These are phyloP conservation scores for Ascaphus truei DNA, from an alignment of 2,113 vertebrate species.

Conservation along the genomic window DNA sequence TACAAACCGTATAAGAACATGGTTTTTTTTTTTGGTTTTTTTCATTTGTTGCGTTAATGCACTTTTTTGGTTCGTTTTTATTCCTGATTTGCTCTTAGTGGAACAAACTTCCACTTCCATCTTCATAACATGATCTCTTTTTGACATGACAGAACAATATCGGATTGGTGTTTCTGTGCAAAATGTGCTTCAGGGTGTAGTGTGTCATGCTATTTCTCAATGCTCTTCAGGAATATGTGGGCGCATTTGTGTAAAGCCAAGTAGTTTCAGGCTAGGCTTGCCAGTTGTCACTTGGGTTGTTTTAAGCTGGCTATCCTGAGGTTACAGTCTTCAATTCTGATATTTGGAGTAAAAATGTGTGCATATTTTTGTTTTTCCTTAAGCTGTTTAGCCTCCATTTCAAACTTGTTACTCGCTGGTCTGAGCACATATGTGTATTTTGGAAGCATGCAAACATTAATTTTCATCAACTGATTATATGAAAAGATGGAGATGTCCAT, in stretches of 20 bases:
- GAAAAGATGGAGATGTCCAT: constrained; percentile 34
- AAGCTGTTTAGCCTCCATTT: constrained; percentile 63
- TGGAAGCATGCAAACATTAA: constrained; percentile 12
- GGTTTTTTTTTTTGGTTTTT: too few relatives aligned
- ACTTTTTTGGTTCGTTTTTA: too few relatives aligned
- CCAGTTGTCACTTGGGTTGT: not conserved
- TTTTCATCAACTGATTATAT: not conserved
- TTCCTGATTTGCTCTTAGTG: too few relatives aligned
- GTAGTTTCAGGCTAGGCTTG: not conserved
- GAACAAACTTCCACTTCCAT: too few relatives aligned
- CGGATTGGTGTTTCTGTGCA: constrained; percentile 44
- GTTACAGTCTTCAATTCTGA: not conserved
- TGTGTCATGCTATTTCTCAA: constrained; percentile 97
- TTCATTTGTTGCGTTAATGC: too few relatives aligned
- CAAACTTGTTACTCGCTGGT: constrained; percentile 42
- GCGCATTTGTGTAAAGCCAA: constrained; percentile 27
- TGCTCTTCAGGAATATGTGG: constrained; percentile 45
- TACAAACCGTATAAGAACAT: too few relatives aligned
- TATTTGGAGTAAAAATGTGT: not conserved
- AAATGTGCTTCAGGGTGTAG: constrained; percentile 75
- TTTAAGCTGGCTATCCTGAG: not conserved
- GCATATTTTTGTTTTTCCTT: constrained; percentile 48
- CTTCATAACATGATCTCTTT: not conserved
- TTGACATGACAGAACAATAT: not conserved
- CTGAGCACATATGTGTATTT: not conserved